phyloP scores from a whole-genome alignment of 2,113 vertebrate species.

The Sinocyclocheilus rhinocerous region DNA sequence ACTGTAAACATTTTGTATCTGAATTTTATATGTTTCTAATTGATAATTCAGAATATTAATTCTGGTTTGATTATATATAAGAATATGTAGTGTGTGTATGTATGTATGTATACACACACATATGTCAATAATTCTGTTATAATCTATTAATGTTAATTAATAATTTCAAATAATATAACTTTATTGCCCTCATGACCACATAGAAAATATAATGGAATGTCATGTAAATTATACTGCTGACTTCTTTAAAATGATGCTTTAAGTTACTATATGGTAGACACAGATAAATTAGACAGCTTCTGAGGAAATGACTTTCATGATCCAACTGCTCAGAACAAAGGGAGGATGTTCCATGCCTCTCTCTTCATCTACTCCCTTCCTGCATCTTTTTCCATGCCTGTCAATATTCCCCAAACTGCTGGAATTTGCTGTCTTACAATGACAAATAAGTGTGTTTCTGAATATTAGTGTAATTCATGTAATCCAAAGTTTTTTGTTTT shows the following conservation, averaged over 20 bases:
- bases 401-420: neutral
- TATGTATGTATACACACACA: no score
- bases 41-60: neutral
- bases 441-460: neutral
- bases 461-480: neutral
- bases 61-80: neutral
- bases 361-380: slow-evolving; percentile 44
- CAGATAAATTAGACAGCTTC: neutral
- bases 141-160: no score
- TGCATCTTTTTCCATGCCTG: slow-evolving; percentile 21
- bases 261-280: neutral
- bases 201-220: no score
- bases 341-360: slow-evolving; percentile 60
- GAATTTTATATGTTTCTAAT: neutral
- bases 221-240: neutral
- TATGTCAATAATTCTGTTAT: no score
- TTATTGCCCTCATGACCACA: neutral
- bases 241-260: neutral
- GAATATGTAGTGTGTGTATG: no score
- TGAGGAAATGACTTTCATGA: slow-evolving; percentile 40
- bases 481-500: neutral
- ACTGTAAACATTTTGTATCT: neutral
- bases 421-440: neutral
- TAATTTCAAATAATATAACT: neutral
- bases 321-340: slow-evolving; percentile 59